Evolutionary conservation across 2,113 vertebrate genomes (phyloP).

Genomic region (Craseonycteris thonglongyai): DNA sequence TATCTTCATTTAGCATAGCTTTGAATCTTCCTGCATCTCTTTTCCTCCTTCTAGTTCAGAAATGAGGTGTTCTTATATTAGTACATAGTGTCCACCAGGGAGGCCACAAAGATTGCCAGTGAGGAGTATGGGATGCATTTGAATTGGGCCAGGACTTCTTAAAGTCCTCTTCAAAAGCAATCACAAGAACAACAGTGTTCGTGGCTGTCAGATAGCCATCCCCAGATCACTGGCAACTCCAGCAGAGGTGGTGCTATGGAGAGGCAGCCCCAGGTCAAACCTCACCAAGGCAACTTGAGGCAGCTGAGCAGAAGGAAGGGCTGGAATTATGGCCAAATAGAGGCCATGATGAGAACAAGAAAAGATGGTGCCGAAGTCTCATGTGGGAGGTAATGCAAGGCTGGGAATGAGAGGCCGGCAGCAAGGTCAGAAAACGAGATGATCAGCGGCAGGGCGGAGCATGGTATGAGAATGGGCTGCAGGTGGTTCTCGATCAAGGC

Average conservation of each 20-base stretch:
- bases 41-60: constrained; percentile 24
- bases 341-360: background rate
- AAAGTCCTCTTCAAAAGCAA: background rate
- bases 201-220: background rate
- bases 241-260: background rate
- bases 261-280: background rate
- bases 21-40: background rate
- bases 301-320: background rate
- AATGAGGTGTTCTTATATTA: background rate
- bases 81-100: background rate
- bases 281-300: background rate
- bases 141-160: background rate
- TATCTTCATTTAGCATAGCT: constrained; percentile 36
- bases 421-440: background rate
- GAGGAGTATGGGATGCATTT: background rate
- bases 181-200: background rate
- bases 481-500: background rate
- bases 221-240: background rate
- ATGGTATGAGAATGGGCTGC: fast-evolving
- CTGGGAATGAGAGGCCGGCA: background rate
- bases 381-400: background rate
- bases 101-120: background rate
- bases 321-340: background rate
- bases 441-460: background rate
- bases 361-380: background rate